Evolutionary conservation across 1,140 invertebrate genomes (phyloP), one percentile per base, ranked within the genome.

Genomic region (Drosophila truncata): DNA sequence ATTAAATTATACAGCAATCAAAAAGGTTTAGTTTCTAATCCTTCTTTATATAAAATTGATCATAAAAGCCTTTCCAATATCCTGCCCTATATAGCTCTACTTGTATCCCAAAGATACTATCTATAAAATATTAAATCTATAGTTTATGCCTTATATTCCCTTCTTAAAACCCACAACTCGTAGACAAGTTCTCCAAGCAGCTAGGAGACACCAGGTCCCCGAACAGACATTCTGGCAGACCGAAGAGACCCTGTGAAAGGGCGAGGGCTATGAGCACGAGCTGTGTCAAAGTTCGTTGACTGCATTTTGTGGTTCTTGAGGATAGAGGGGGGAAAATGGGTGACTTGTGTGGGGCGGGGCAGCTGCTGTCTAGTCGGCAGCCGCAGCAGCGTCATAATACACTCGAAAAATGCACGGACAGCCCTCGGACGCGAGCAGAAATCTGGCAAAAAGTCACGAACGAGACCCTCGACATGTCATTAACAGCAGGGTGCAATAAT

Each of bases 281-380:
- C 80, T 83, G 74, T 90, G 84, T 80, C 84, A 88, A 88, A 88
- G 85, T 88, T 88, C 85, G 81, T 88, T 88, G 84, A 88, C 84
- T 84, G 84, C 64, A 70, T 67, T 67, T 42, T 83, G 84, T 35
- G 59, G 65, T 52, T 62, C 55, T 35, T 61, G 52, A 47, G 27
- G 60, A n/a, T n/a, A n/a, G n/a, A n/a, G 9, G 47, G 46, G 47
- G n/a, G 20, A 16, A 13, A 27, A 3, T 13, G 47, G 25, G 33
- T 31, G 47, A 5, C n/a, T n/a, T n/a, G n/a, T 11, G 37, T 37
- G 52, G 31, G 37, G 39, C 35, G 27, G 47, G 62, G 33, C 35
- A 52, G 61, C 35, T 66, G 41, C 63, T 83, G 84, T 84, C 84
- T 88, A 90, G 85, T 66, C 72, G 44, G 60, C 82, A 46, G 71